Evolutionary conservation across 1,140 invertebrate species (phyloP).

Genomic region (Nasonia giraulti): DNA sequence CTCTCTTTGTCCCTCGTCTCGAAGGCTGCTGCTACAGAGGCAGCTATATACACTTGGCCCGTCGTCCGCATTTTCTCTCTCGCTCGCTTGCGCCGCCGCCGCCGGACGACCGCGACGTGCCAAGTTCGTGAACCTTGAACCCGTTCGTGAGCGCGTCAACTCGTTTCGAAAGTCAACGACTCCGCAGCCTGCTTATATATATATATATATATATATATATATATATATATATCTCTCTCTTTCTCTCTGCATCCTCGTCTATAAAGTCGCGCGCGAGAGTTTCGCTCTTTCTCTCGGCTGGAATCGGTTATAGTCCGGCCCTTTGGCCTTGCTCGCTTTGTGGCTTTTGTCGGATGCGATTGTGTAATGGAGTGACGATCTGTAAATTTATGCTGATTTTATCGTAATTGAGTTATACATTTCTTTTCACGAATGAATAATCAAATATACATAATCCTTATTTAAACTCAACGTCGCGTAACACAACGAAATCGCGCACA

Average conservation of each 20-base stretch:
- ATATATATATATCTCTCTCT: neutral
- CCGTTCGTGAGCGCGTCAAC: conserved; percentile 55
- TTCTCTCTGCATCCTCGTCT: conserved; percentile 14
- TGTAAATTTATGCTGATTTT: neutral
- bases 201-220: neutral
- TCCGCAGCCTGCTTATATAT: conserved; percentile 20
- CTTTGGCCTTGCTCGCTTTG: neutral
- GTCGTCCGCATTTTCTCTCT: conserved; percentile 22
- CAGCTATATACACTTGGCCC: neutral
- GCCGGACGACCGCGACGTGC: conserved; percentile 58
- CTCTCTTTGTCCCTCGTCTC: conserved; percentile 40
- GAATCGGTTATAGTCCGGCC: neutral
- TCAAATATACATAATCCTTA: too few relatives aligned
- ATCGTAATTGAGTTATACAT: neutral
- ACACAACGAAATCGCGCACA: too few relatives aligned
- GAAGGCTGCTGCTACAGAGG: neutral
- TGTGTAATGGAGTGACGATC: neutral
- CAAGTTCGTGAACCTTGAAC: conserved; percentile 70
- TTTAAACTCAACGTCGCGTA: too few relatives aligned
- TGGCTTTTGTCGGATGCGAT: neutral
- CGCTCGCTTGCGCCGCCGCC: conserved; percentile 49
- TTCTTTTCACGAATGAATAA: too few relatives aligned
- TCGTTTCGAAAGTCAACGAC: conserved; percentile 61
- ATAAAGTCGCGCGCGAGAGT: conserved; percentile 4
- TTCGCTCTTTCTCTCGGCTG: neutral